These are phyloP conservation scores for Toxotes lorentzi DNA, from an alignment of 2,797 vertebrate genomes.

Conservation along the genomic window DNA sequence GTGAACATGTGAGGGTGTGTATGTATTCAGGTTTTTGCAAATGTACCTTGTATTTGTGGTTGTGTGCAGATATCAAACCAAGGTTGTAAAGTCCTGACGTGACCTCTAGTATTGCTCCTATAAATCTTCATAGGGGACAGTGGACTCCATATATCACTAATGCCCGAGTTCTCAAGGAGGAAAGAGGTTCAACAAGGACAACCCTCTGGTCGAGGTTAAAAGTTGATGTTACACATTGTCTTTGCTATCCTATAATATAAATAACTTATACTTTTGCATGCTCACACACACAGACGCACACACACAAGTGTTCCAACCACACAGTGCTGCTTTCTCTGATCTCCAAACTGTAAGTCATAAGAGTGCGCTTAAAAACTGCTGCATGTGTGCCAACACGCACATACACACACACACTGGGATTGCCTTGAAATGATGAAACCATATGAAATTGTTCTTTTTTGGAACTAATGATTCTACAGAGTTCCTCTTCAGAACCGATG, in stretches of 20 bases:
- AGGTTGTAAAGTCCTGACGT: constrained; percentile 45
- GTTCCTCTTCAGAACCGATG: constrained; percentile 54
- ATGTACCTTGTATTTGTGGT: neutral
- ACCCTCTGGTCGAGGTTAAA: constrained; percentile 39
- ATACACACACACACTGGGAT: constrained; percentile 28
- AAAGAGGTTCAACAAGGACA: constrained; percentile 31
- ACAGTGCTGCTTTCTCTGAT: constrained; percentile 48
- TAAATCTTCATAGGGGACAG: constrained; percentile 56
- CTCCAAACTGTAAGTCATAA: constrained; percentile 49
- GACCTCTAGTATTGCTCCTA: constrained; percentile 27
- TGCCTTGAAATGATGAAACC: constrained; percentile 77
- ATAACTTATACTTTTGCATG: neutral
- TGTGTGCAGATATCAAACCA: constrained; percentile 39
- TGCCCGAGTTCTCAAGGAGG: constrained; percentile 29
- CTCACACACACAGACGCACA: neutral
- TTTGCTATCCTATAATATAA: constrained; percentile 22
- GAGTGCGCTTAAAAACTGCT: constrained; percentile 59
- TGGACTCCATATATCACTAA: constrained; percentile 23
- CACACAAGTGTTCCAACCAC: neutral
- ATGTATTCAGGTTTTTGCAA: neutral
- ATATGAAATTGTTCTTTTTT: constrained; percentile 71
- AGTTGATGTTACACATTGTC: constrained; percentile 32
- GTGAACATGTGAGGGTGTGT: neutral
- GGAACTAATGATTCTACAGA: constrained; percentile 69
- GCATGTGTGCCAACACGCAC: constrained; percentile 34